Base-by-base conservation (phyloP, 2,113 vertebrate genomes). In the Platichthys stellatus region DNA sequence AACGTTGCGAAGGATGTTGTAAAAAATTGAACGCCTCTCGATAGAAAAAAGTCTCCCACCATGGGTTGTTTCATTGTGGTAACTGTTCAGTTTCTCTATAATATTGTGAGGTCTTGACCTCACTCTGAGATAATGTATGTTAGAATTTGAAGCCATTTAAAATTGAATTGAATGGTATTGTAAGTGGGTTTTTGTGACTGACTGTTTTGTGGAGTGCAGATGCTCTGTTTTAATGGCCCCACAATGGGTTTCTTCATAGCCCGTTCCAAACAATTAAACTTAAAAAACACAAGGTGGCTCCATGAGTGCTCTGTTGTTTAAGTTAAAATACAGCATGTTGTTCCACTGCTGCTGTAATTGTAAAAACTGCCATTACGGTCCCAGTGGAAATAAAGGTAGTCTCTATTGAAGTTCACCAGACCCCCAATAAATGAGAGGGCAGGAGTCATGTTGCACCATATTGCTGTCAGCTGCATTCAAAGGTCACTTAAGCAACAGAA, bases 371-470 rank as follows among this genome's bases (percentile, higher is more conserved):
- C 72, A 59, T 83, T 80, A 82, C 69, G 53, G 53, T 45, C 81
- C 45, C 66, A 3, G 21, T 72, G 57, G 74, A 89, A 86, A 89
- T 86, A 80, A 88, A 80, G 68, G 62, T 49, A 35, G 65, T 56
- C 38, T 24, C 26, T 60, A 67, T 40, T 77, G 53, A 75, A 72
- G 76, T 81, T 84, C 81, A 85, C 58, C 60, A 45, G 31, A 80
- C 58, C 69, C 40, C 24, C 67, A 81, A 68, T 86, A 81, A 85
- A 57, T 69, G 56, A 53, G 72, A 66, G 76, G 62, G 62, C 78
- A 74, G 64, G 40, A 78, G 84, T 82, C 78, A 79, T 20, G 35
- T 51, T 65, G 56, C 64, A 49, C 51, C 57, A 69, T 80, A 85
- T 75, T 85, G 77, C 49, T 89, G 69, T 75, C 63, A 58, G 60